Evolutionary conservation across 2,888 invertebrate genomes (phyloP).

Genomic region (Pantelozetes paolii): DNA sequence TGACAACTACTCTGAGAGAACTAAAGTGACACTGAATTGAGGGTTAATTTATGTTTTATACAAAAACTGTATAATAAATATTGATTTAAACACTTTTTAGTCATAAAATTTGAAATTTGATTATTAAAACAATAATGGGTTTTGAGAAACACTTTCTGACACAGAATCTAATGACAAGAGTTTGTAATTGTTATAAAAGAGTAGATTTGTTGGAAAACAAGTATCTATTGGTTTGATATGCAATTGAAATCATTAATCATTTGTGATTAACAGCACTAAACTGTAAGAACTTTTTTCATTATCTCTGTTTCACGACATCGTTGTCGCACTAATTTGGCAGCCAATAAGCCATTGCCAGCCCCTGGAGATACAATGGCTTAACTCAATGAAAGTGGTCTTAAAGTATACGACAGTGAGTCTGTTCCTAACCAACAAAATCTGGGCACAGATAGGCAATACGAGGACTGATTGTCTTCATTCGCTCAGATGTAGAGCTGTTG

Average conservation of each 20-base stretch:
- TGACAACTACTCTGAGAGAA: too few relatives aligned
- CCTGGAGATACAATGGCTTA: conserved; percentile 26
- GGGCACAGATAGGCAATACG: background rate
- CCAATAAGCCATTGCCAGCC: conserved; percentile 27
- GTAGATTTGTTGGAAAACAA: too few relatives aligned
- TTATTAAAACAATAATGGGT: too few relatives aligned
- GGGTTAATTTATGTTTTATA: too few relatives aligned
- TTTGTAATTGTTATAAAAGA: too few relatives aligned
- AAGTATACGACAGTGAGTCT: conserved; percentile 10
- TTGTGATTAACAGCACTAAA: conserved; percentile 29
- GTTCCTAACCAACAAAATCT: background rate
- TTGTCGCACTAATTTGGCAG: conserved; percentile 29
- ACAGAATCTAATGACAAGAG: too few relatives aligned
- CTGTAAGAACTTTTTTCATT: conserved; percentile 1
- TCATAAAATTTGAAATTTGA: too few relatives aligned
- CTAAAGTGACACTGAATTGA: too few relatives aligned
- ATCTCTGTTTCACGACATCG: background rate
- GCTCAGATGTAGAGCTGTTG: background rate
- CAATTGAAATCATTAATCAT: conserved; percentile 31
- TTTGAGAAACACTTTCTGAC: too few relatives aligned
- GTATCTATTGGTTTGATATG: conserved; percentile 23
- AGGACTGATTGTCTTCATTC: background rate
- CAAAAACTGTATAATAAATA: too few relatives aligned
- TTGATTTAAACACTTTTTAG: too few relatives aligned
- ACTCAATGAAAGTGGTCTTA: conserved; percentile 23